Evolutionary conservation across 2,888 invertebrate species (phyloP), one percentile per base, ranked within the genome.

Genomic region (Drosophila parthenogenetica): DNA sequence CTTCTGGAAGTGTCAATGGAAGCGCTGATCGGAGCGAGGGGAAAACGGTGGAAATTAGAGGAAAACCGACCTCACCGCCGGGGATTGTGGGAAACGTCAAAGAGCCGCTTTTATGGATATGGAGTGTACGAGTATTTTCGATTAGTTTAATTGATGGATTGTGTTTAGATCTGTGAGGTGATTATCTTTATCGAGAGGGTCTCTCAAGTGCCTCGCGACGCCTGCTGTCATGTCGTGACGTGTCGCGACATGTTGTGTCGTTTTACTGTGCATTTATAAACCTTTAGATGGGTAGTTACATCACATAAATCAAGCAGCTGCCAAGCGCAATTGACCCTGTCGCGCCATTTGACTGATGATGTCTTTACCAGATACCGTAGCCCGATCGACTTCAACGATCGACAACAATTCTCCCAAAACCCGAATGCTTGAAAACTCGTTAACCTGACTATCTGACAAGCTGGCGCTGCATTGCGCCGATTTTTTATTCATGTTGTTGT

Each of bases 291-390:
- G 73, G 53, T 14, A 35, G 32, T 35, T 54, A 54, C 55, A 46
- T 61, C 48, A 57, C 68, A 81, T 81, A 79, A 87, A 81, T 84
- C 83, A 79, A 72, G 63, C 81, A 69, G 62, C 86, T 83, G 84
- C 67, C 83, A 81, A 61, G 51, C 67, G 55, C 67, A 81, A 79
- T 81, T 84, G 84, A 79, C 84, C 81, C 80, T 80, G 85, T 76
- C 85, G 73, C 63, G 66, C 69, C 80, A 78, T 66, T 80, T 84
- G 82, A 84, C 77, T 82, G 85, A 84, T 87, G 81, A 77, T 69
- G 72, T 80, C 80, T 72, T 72, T 68, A 79, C 57, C 86, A 68
- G 29, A 29, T 55, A 65, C 58, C 60, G 49, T 13, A 35, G 35
- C 35, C 13, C 35, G 74, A 82, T 77, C 80, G 70, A 16, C 55